Conservation (phyloP, 2,797 vertebrate genomes). For the Premnoplex brunnescens region DNA sequence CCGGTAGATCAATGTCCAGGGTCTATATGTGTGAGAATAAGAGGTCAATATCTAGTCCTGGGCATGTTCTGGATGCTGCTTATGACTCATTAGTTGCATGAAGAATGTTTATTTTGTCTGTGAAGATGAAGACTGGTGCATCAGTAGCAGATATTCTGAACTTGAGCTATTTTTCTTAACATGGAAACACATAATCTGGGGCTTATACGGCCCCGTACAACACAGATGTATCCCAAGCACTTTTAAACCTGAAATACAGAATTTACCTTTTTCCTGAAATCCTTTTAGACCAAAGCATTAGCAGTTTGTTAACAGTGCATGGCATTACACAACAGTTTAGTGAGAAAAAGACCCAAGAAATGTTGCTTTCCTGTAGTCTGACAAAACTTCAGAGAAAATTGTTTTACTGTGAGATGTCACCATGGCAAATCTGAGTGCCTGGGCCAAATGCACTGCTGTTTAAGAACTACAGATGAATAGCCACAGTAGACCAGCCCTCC, state of each 20-base stretch:
- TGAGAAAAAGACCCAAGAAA: not conserved
- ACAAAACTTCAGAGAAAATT: not conserved
- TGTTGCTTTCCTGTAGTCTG: not conserved
- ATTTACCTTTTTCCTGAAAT: not conserved
- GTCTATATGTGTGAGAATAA: not conserved
- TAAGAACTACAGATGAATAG: not conserved
- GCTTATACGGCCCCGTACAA: not conserved
- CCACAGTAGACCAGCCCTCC: not conserved
- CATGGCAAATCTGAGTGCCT: not conserved
- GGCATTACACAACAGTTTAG: not conserved
- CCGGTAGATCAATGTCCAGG: not conserved
- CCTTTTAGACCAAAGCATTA: not conserved
- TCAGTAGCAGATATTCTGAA: not conserved
- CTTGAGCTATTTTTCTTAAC: not conserved
- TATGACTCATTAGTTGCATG: not conserved
- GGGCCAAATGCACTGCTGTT: not conserved
- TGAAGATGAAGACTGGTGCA: not conserved
- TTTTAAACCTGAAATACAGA: not conserved
- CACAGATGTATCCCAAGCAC: not conserved
- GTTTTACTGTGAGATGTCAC: not conserved
- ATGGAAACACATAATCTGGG: not conserved
- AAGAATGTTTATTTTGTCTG: not conserved
- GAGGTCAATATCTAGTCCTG: not conserved
- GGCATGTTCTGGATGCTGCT: not conserved
- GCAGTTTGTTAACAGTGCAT: not conserved